phyloP scores from a whole-genome alignment of 2,113 vertebrate species.

The Neodontobutis hainanensis region DNA sequence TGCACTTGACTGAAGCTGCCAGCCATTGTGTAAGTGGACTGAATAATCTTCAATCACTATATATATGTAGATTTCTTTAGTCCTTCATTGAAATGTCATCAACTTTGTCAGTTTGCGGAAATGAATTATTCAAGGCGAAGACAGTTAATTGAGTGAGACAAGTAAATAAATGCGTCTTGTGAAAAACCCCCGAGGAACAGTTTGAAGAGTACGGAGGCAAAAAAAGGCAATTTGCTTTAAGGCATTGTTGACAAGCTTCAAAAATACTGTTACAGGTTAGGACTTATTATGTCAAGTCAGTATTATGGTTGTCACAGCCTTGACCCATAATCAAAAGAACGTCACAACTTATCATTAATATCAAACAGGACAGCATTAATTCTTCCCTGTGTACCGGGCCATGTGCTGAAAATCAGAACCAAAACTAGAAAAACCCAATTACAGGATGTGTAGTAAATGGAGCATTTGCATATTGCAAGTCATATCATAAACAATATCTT shows the following conservation, averaged over 20 bases:
- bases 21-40: conserved; percentile 67
- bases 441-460: too few relatives aligned
- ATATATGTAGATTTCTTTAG: conserved; percentile 58
- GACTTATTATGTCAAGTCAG: too few relatives aligned
- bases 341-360: too few relatives aligned
- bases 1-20: conserved; percentile 72
- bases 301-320: too few relatives aligned
- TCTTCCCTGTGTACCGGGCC: too few relatives aligned
- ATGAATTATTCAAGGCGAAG: conserved; percentile 49
- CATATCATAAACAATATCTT: too few relatives aligned
- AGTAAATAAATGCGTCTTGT: conserved; percentile 46
- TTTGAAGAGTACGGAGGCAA: conserved; percentile 16
- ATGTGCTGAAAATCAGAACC: too few relatives aligned
- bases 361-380: too few relatives aligned
- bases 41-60: conserved; percentile 44
- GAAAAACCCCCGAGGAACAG: conserved; percentile 24
- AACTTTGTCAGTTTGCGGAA: conserved; percentile 56
- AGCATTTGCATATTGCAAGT: too few relatives aligned
- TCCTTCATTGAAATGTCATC: conserved; percentile 48
- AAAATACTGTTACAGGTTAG: background rate
- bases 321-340: too few relatives aligned
- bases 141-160: conserved; percentile 53
- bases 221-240: conserved; percentile 4
- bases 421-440: too few relatives aligned
- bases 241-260: conserved; percentile 1